phyloP scores from a whole-genome alignment of 1,140 invertebrate species.

The Drosophila funebris region DNA sequence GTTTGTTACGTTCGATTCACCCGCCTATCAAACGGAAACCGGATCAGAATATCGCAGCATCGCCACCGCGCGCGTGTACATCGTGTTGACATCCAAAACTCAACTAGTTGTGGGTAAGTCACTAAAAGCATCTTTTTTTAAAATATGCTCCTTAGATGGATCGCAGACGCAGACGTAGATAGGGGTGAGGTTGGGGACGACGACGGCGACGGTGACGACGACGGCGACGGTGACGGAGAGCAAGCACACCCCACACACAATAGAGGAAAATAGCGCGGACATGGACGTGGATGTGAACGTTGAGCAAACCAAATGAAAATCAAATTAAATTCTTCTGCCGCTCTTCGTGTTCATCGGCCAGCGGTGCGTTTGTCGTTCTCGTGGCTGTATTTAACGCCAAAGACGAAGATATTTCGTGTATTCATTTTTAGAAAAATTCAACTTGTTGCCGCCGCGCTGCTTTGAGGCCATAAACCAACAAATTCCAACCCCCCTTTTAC shows the following conservation, averaged over 20 bases:
- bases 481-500: conserved; percentile 28
- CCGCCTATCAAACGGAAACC: conserved; percentile 41
- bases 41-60: conserved; percentile 39
- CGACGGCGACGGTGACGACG: neutral
- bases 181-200: neutral
- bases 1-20: neutral
- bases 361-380: conserved; percentile 56
- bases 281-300: conserved; percentile 10
- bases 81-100: conserved; percentile 84
- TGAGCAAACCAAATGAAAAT: conserved; percentile 60
- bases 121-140: conserved; percentile 74
- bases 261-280: conserved; percentile 58
- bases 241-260: conserved; percentile 67
- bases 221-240: conserved; percentile 34
- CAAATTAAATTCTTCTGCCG: conserved; percentile 73
- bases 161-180: conserved; percentile 42
- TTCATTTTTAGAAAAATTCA: conserved; percentile 82
- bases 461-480: conserved; percentile 57
- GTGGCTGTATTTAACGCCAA: conserved; percentile 75
- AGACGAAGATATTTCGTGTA: conserved; percentile 79
- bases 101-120: conserved; percentile 81
- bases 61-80: conserved; percentile 66
- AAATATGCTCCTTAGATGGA: conserved; percentile 84
- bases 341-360: conserved; percentile 37
- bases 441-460: conserved; percentile 70